These are phyloP conservation scores for Stratiomys singularior DNA, from an alignment of 2,888 invertebrate genomes.

Conservation along the genomic window DNA sequence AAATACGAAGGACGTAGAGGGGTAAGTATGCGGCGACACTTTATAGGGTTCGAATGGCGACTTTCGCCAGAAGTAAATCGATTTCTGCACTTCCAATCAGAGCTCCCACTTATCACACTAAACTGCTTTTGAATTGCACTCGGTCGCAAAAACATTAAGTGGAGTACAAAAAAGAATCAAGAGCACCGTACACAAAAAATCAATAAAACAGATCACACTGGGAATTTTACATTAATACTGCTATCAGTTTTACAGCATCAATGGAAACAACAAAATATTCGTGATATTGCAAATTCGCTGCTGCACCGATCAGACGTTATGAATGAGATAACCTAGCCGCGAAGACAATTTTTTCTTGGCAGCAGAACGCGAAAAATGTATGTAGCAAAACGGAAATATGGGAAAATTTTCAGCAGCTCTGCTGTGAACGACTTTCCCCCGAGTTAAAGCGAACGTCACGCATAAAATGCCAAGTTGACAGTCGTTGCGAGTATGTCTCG, in stretches of 20 bases:
- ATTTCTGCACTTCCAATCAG: slow-evolving; percentile 22
- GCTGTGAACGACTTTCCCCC: slow-evolving; percentile 12
- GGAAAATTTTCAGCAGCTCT: slow-evolving; percentile 12
- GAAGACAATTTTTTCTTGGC: not conserved
- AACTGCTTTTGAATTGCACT: not conserved
- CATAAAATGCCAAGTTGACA: slow-evolving; percentile 53
- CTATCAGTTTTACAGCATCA: slow-evolving; percentile 9
- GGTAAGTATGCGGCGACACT: not conserved
- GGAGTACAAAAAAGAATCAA: not conserved
- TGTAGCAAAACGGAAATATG: slow-evolving; percentile 1
- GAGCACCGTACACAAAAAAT: not conserved
- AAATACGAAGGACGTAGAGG: not conserved
- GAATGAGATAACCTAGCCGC: not conserved
- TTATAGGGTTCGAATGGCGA: not conserved
- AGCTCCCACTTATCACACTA: slow-evolving; percentile 8
- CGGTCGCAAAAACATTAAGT: not conserved
- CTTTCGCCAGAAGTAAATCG: slow-evolving; percentile 3
- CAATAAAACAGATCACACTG: slow-evolving; percentile 30
- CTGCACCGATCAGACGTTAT: not conserved
- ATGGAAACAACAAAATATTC: not conserved
- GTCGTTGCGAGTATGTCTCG: slow-evolving; percentile 12
- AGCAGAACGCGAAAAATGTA: not conserved
- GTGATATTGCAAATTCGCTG: not conserved
- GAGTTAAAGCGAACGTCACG: slow-evolving; percentile 35
- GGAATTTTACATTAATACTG: slow-evolving; percentile 23